A percentile compares a stretch with the other conserved stretches of the same genome.
Evolutionary conservation across 2,888 invertebrate genomes (phyloP).

Genomic region (Ceriagrion tenellum): DNA sequence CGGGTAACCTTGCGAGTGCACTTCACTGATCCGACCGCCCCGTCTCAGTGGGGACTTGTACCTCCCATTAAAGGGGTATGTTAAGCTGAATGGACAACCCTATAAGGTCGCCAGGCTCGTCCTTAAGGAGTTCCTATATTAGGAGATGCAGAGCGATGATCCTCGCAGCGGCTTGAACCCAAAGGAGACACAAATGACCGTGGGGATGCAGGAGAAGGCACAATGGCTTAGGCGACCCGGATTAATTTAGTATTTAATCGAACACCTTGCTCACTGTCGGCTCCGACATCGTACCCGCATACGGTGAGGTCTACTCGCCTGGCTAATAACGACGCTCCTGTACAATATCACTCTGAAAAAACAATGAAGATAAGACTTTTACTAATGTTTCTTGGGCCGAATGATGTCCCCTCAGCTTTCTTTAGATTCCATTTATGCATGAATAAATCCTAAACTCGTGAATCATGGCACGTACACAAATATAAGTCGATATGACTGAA

Average conservation of each 20-base stretch:
- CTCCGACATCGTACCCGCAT: neutral
- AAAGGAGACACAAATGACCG: slow-evolving; percentile 30
- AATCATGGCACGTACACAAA: too few species aligned
- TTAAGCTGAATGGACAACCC: slow-evolving; percentile 61
- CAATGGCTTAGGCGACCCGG: neutral
- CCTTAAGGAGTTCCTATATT: slow-evolving; percentile 49
- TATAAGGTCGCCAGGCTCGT: slow-evolving; percentile 56
- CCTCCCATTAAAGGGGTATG: slow-evolving; percentile 55
- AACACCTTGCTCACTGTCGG: neutral
- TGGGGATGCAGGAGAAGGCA: neutral
- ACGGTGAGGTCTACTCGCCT: neutral
- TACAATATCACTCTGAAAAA: neutral
- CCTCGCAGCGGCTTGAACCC: neutral
- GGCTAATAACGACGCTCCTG: neutral
- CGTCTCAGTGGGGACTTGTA: neutral
- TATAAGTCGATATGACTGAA: too few species aligned
- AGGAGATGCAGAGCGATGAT: slow-evolving; percentile 40
- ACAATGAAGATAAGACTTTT: neutral
- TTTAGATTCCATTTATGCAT: too few species aligned
- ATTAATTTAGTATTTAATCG: neutral
- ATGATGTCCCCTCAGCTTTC: too few species aligned
- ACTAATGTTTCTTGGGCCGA: too few species aligned
- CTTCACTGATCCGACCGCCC: neutral
- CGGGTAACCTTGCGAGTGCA: slow-evolving; percentile 48
- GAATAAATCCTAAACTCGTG: too few species aligned